Evolutionary conservation across 2,888 invertebrate species (phyloP).

Genomic region (Gortyna flavago): DNA sequence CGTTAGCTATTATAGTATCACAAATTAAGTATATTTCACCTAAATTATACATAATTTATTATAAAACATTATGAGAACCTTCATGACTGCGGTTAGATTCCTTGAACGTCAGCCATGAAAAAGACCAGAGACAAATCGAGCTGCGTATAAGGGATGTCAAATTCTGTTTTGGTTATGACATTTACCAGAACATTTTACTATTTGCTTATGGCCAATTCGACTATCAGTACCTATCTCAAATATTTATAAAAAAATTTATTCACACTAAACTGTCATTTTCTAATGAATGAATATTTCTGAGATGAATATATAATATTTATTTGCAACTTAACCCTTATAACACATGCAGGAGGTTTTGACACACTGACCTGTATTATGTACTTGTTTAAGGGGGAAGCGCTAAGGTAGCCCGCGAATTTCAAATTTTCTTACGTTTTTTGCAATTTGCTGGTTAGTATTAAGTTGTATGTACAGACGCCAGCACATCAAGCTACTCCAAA

Average conservation of each 20-base stretch:
- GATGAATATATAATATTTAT: too few relatives aligned
- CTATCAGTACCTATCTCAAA: neutral
- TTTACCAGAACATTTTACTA: neutral
- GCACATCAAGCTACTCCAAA: too few relatives aligned
- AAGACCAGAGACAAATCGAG: slow-evolving; percentile 80
- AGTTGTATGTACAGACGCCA: too few relatives aligned
- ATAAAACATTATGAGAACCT: slow-evolving; percentile 82
- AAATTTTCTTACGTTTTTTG: too few relatives aligned
- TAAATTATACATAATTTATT: slow-evolving; percentile 67
- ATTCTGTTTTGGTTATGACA: neutral
- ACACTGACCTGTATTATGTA: too few relatives aligned
- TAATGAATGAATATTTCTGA: neutral
- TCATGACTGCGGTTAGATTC: slow-evolving; percentile 87
- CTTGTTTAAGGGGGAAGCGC: too few relatives aligned
- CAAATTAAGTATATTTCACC: slow-evolving; percentile 71
- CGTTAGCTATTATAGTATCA: slow-evolving; percentile 55
- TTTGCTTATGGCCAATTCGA: slow-evolving; percentile 34
- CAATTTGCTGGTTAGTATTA: too few relatives aligned
- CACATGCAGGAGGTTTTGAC: neutral
- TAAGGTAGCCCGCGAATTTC: too few relatives aligned
- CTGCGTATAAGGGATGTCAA: slow-evolving; percentile 22
- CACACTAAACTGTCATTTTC: neutral
- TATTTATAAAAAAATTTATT: neutral
- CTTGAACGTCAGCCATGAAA: slow-evolving; percentile 90
- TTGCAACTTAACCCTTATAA: neutral